phyloP scores from a whole-genome alignment of 2,888 invertebrate species.

The Lycaena phlaeas region DNA sequence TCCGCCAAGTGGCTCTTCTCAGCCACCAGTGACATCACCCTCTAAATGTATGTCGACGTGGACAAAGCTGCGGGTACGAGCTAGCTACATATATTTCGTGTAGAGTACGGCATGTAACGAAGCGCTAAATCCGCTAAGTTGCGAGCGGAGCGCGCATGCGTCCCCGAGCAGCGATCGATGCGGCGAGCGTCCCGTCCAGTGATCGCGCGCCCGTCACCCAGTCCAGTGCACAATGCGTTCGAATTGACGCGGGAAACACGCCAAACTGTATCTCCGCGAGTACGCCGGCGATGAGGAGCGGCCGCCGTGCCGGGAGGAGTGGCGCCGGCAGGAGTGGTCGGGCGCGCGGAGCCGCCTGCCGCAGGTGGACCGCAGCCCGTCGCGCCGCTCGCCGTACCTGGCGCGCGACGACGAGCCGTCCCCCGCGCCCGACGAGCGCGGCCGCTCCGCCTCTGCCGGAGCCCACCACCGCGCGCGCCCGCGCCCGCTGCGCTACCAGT shows the following conservation, averaged over 20 bases:
- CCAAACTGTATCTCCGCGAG: constrained; percentile 72
- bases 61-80: too few species aligned
- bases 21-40: too few species aligned
- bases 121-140: constrained; percentile 43
- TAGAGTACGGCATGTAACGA: constrained; percentile 13
- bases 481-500: constrained; percentile 82
- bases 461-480: constrained; percentile 85
- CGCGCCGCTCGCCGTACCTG: constrained; percentile 85
- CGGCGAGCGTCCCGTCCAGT: constrained; percentile 46
- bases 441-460: constrained; percentile 80
- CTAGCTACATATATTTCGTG: constrained; percentile 13
- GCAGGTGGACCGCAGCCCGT: constrained; percentile 92
- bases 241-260: constrained; percentile 64
- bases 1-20: too few species aligned
- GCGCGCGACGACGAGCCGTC: constrained; percentile 84
- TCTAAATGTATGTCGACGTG: too few species aligned
- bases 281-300: constrained; percentile 71
- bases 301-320: constrained; percentile 66
- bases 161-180: constrained; percentile 46
- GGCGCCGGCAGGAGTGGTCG: constrained; percentile 67
- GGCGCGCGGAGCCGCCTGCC: constrained; percentile 79
- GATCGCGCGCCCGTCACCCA: constrained; percentile 65
- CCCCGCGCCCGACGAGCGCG: constrained; percentile 88
- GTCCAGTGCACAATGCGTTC: constrained; percentile 55
- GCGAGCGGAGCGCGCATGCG: constrained; percentile 33